phyloP scores from a whole-genome alignment of 2,888 invertebrate species.

The Aquatica leii region DNA sequence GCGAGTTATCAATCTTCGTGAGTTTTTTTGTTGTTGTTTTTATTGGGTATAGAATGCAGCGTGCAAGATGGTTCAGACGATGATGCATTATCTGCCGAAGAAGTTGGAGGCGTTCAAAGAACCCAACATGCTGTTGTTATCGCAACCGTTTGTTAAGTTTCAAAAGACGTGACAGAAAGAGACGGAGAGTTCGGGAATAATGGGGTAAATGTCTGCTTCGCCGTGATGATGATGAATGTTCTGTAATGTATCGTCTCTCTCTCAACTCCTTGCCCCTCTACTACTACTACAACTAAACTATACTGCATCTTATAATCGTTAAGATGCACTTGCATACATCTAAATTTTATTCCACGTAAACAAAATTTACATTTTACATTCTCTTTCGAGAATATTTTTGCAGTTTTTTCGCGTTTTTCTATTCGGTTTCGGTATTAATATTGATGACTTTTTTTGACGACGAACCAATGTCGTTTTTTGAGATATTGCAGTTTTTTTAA shows the following conservation, averaged over 20 bases:
- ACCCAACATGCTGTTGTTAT: constrained; percentile 47
- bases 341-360: constrained; percentile 38
- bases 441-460: too few species aligned
- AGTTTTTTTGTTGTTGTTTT: constrained; percentile 18
- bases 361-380: too few species aligned
- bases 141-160: constrained; percentile 40
- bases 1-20: constrained; percentile 28
- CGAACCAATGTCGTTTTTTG: too few species aligned
- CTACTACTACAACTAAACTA: too few species aligned
- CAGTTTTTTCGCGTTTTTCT: too few species aligned
- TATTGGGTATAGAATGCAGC: constrained; percentile 23
- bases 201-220: constrained; percentile 48
- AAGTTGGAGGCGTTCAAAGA: constrained; percentile 45
- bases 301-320: constrained; percentile 20
- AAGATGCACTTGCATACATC: constrained; percentile 30
- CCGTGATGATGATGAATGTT: constrained; percentile 57
- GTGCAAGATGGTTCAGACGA: constrained; percentile 32
- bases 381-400: too few species aligned
- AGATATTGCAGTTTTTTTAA: too few species aligned
- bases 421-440: too few species aligned
- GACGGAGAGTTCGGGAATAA: constrained; percentile 28
- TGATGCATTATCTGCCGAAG: constrained; percentile 36
- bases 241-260: constrained; percentile 47
- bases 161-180: too few species aligned
- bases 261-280: constrained; percentile 39